These are phyloP conservation scores for Anguilla obscura DNA, from an alignment of 2,797 vertebrate genomes.

Conservation along the genomic window DNA sequence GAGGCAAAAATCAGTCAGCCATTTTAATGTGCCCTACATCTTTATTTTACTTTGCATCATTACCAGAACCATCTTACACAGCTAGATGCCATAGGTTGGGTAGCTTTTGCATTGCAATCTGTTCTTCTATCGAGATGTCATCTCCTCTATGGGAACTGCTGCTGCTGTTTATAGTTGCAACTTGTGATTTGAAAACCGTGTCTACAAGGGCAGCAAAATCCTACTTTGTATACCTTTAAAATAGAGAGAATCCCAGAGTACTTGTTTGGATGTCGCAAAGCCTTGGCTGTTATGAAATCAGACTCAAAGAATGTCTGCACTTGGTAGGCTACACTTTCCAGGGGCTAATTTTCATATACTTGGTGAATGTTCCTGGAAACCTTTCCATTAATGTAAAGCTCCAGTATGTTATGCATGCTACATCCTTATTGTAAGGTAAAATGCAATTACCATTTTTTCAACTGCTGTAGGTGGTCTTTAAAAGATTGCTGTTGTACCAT, in stretches of 20 bases:
- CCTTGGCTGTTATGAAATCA: neutral
- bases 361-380: neutral
- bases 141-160: no score
- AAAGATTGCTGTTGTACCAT: constrained; percentile 25
- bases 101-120: no score
- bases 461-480: neutral
- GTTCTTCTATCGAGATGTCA: no score
- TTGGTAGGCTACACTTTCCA: neutral
- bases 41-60: no score
- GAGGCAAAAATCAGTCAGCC: neutral
- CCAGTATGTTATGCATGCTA: neutral
- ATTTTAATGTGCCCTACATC: no score
- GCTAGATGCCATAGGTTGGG: no score
- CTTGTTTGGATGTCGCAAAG: neutral
- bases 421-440: neutral
- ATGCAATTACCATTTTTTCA: neutral
- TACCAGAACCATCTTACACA: no score
- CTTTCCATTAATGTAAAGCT: neutral
- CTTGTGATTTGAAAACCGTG: no score
- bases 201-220: no score
- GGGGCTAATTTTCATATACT: neutral
- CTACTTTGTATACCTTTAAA: neutral
- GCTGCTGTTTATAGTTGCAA: no score
- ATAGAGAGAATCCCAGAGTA: neutral
- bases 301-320: neutral